A percentile compares a stretch with the other conserved stretches of the same genome.
Evolutionary conservation across 2,113 vertebrate genomes (phyloP).

Genomic region (Spermophilus dauricus): DNA sequence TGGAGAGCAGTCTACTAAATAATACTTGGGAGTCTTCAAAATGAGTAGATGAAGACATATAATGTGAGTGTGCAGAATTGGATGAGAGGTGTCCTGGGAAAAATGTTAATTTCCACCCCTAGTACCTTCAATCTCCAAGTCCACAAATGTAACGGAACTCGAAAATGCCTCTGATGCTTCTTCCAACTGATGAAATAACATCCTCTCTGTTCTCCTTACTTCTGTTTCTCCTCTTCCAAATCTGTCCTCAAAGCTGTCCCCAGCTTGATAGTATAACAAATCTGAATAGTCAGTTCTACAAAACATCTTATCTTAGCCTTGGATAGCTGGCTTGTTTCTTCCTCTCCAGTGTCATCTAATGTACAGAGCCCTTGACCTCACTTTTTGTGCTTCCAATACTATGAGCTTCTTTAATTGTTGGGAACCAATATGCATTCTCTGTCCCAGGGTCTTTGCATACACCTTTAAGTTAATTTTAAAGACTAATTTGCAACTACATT

Average conservation of each 20-base stretch:
- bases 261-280: background rate
- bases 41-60: background rate
- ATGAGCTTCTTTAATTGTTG: background rate
- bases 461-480: background rate
- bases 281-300: background rate
- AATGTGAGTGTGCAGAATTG: background rate
- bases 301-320: background rate
- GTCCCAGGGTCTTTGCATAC: background rate
- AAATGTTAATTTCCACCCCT: background rate
- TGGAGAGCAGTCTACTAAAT: background rate
- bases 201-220: background rate
- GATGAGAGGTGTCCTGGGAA: background rate
- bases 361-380: too few relatives aligned
- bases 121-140: background rate
- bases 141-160: too few relatives aligned
- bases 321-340: background rate
- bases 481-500: background rate
- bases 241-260: too few relatives aligned
- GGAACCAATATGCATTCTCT: rapidly evolving
- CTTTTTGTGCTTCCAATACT: too few relatives aligned
- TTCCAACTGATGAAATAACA: background rate
- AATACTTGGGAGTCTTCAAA: background rate
- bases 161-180: background rate
- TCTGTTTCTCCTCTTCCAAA: background rate
- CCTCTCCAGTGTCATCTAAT: too few relatives aligned